phyloP scores from a whole-genome alignment of 2,113 vertebrate species.

The Cyprinodon tularosa region DNA sequence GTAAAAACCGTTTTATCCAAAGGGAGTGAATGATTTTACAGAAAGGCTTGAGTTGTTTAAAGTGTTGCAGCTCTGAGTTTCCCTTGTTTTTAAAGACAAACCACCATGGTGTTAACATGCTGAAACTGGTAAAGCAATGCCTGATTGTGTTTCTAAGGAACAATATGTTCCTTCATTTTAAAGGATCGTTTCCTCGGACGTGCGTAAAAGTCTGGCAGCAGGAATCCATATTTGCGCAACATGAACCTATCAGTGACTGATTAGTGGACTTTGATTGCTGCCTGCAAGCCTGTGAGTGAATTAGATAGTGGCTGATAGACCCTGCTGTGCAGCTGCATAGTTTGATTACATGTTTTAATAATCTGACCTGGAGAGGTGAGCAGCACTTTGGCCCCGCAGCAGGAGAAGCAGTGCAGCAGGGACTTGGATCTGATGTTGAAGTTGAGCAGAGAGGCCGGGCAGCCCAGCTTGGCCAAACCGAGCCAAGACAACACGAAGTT shows the following conservation, averaged over 20 bases:
- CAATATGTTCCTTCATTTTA: neutral
- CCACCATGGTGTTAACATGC: no score
- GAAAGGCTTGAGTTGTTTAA: no score
- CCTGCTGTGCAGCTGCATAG: no score
- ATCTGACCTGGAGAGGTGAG: slow-evolving; percentile 75
- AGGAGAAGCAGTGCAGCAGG: slow-evolving; percentile 83
- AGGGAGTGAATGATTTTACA: no score
- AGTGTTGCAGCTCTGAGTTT: no score
- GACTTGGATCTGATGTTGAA: slow-evolving; percentile 81
- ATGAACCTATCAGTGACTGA: neutral
- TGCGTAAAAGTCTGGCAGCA: neutral
- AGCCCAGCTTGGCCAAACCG: slow-evolving; percentile 82
- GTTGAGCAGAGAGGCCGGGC: slow-evolving; percentile 80
- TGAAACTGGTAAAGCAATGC: no score
- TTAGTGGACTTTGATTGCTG: neutral
- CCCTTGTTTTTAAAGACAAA: no score
- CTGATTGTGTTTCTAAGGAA: no score
- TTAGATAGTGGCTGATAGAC: neutral
- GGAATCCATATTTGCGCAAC: neutral
- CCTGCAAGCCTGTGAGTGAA: neutral
- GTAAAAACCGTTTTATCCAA: no score
- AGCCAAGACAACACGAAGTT: slow-evolving; percentile 80
- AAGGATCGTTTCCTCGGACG: no score
- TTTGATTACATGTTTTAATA: no score
- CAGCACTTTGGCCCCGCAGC: slow-evolving; percentile 80